These are phyloP conservation scores for Emydocephalus ijimae DNA, from an alignment of 2,113 vertebrate genomes.

Conservation along the genomic window DNA sequence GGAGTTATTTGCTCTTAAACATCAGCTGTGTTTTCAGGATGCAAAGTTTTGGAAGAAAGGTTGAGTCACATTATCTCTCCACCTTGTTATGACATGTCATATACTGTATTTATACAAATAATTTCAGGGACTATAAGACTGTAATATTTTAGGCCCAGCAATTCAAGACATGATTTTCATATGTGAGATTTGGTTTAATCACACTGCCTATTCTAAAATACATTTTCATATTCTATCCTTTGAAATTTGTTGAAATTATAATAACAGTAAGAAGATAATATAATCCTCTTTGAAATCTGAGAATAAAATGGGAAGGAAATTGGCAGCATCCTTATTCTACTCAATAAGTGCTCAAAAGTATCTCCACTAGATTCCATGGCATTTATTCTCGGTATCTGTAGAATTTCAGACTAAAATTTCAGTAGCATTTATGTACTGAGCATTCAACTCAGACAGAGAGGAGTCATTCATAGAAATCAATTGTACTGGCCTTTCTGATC, in stretches of 20 bases:
- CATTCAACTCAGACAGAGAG: background rate
- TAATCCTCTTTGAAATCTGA: background rate
- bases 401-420: background rate
- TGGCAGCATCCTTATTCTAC: background rate
- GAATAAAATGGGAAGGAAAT: background rate
- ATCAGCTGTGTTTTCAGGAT: conserved; percentile 65
- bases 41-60: conserved; percentile 64
- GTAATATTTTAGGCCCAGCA: conserved; percentile 46
- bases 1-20: conserved; percentile 53
- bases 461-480: background rate
- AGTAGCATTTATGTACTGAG: background rate
- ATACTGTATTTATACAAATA: conserved; percentile 44
- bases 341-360: background rate
- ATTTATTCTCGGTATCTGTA: background rate
- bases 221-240: background rate
- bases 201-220: background rate
- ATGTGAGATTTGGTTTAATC: background rate
- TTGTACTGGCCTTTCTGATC: background rate
- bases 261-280: background rate
- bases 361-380: background rate
- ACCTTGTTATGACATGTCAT: conserved; percentile 64
- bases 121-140: conserved; percentile 55
- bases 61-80: conserved; percentile 62
- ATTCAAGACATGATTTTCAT: conserved; percentile 12
- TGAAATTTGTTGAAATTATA: background rate